Base-by-base conservation (phyloP, 2,113 vertebrate genomes). In the Pluvianellus socialis region DNA sequence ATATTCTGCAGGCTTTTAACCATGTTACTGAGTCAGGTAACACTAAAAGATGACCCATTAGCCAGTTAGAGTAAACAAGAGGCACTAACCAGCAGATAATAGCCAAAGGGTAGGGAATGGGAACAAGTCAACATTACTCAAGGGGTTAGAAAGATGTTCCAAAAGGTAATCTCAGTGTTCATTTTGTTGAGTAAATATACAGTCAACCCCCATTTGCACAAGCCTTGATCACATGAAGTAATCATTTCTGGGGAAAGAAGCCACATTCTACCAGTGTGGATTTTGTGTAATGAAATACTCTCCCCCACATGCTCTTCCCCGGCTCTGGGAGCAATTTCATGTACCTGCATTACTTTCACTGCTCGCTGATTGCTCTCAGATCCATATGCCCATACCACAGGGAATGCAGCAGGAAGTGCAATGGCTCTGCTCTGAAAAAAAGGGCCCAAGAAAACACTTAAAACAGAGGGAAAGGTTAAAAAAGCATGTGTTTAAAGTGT, bases 121-220 rank as follows among this genome's bases (percentile, higher is more conserved):
- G 94, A 95, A 83, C 87, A 82, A 96, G 80, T 94, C 86, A 94
- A 95, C 75, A 91, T 96, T 96, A 96, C 93, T 96, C 91, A 94
- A 83, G 91, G 67, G 70, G 58, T 79, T 86, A 92, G 94, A 55
- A 72, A 91, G 53, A 50, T 79, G 71, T 91, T 92, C 91, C 79
- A 74, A 96, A 97, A 79, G 18, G 23, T 79, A 95, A 97, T 93
- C 92, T 90, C 67, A 33, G 40, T 74, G 74, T 62, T 62, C 84
- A 44, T 91, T 86, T 74, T 4, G 7, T 89, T 94, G 75, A 92
- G 89, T 86, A 87, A 96, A 96, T 87, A 94, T 6, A 66, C 38
- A 82, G 70, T 73, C 94, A 92, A 20, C 50, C 42, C 67, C 45
- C 89, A 93, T 94, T 92, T 96, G 87, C 94, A 94, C 84, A 95